These are phyloP conservation scores for Synanthedon vespiformis DNA, from an alignment of 2,888 invertebrate genomes.

Conservation along the genomic window DNA sequence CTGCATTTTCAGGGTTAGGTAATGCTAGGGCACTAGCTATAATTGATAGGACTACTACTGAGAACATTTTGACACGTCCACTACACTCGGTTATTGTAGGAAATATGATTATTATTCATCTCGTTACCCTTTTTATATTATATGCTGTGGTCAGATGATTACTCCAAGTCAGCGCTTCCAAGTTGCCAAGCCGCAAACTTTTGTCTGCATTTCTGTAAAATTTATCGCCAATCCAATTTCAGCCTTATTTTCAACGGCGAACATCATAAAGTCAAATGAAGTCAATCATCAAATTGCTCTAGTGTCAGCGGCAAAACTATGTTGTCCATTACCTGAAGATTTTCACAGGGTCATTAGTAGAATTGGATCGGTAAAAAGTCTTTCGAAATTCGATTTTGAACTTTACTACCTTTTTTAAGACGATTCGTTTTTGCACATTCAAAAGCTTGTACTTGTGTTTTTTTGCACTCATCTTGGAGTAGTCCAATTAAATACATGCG, in stretches of 20 bases:
- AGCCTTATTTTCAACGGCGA: no score
- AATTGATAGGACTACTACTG: slow-evolving; percentile 16
- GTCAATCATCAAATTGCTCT: no score
- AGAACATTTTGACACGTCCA: slow-evolving; percentile 35
- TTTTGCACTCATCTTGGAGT: no score
- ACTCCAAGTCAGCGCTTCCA: slow-evolving; percentile 26
- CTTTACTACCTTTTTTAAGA: background rate
- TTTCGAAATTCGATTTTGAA: slow-evolving; percentile 2
- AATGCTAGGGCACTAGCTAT: slow-evolving; percentile 23
- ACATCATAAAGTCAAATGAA: no score
- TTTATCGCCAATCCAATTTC: no score
- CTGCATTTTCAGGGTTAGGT: slow-evolving; percentile 25
- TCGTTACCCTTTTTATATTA: slow-evolving; percentile 43
- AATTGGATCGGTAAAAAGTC: slow-evolving; percentile 12
- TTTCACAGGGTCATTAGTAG: slow-evolving; percentile 30
- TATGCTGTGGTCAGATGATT: slow-evolving; percentile 42
- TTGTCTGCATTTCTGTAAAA: slow-evolving; percentile 5
- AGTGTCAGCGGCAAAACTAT: slow-evolving; percentile 9
- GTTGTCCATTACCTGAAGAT: slow-evolving; percentile 16
- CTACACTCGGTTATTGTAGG: slow-evolving; percentile 6
- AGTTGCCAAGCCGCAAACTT: slow-evolving; percentile 10
- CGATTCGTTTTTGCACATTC: no score
- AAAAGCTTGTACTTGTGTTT: no score
- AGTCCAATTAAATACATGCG: no score
- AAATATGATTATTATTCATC: background rate